A percentile compares a stretch with the other conserved stretches of the same genome.
phyloP scores from a whole-genome alignment of 2,113 vertebrate species.

The Phrynosoma blainvillii region DNA sequence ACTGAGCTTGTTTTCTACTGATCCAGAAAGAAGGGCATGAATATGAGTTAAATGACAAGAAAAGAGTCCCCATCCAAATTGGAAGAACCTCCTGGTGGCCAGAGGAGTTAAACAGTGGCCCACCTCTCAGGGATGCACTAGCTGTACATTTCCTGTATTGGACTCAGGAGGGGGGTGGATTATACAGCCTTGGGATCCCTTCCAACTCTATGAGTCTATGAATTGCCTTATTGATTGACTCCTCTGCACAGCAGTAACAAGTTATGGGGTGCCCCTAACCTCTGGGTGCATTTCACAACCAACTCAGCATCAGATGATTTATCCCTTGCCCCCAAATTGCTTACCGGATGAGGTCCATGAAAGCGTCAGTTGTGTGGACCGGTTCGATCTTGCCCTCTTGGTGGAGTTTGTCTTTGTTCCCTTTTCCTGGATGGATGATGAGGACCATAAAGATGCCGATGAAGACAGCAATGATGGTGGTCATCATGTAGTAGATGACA shows the following conservation, averaged over 20 bases:
- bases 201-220: too few species aligned
- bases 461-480: constrained; percentile 93
- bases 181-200: too few species aligned
- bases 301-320: background rate
- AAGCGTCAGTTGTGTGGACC: constrained; percentile 91
- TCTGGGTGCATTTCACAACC: background rate
- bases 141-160: background rate
- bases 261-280: background rate
- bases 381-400: constrained; percentile 83
- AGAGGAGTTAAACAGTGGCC: background rate
- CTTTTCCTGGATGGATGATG: constrained; percentile 91
- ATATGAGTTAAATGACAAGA: background rate
- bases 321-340: background rate
- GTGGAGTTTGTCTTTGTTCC: constrained; percentile 85
- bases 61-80: background rate
- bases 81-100: too few species aligned
- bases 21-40: too few species aligned
- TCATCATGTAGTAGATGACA: constrained; percentile 93
- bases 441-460: constrained; percentile 93
- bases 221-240: background rate
- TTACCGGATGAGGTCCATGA: constrained; percentile 95
- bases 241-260: background rate
- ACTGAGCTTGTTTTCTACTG: too few species aligned
- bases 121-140: background rate
- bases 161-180: background rate